Evolutionary conservation across 2,888 invertebrate species (phyloP).

Genomic region (Agonopterix arenella): DNA sequence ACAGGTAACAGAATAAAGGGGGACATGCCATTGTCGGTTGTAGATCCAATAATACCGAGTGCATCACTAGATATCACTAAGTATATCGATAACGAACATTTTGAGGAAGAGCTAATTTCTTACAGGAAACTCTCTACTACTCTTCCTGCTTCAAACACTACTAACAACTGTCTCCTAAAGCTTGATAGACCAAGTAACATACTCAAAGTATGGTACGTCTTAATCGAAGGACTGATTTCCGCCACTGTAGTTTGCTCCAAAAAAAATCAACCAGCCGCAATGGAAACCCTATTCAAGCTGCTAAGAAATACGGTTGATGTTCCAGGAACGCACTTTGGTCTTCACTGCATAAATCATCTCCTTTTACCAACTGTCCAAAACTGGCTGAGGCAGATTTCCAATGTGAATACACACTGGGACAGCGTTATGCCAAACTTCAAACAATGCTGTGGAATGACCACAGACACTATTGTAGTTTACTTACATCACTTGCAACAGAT

Average conservation of each 20-base stretch:
- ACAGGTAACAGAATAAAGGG: constrained; percentile 90
- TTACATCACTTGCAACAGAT: constrained; percentile 85
- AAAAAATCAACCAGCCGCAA: constrained; percentile 89
- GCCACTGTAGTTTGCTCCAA: constrained; percentile 91
- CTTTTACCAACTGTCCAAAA: constrained; percentile 94
- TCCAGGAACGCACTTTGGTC: constrained; percentile 92
- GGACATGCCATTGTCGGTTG: constrained; percentile 85
- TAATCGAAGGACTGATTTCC: constrained; percentile 90
- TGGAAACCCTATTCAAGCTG: constrained; percentile 92
- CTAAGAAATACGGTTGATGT: constrained; percentile 85
- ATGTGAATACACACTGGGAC: constrained; percentile 84
- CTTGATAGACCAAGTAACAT: constrained; percentile 90
- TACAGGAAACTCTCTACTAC: constrained; percentile 78
- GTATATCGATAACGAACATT: constrained; percentile 81
- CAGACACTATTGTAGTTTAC: constrained; percentile 93
- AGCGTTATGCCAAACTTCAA: constrained; percentile 92
- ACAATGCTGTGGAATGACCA: constrained; percentile 95
- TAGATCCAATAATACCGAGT: constrained; percentile 90
- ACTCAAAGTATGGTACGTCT: constrained; percentile 92
- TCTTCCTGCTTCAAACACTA: constrained; percentile 63
- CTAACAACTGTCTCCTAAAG: constrained; percentile 76
- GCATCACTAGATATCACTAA: constrained; percentile 81
- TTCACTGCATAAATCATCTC: constrained; percentile 94
- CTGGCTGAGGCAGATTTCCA: constrained; percentile 89
- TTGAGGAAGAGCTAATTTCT: constrained; percentile 81